A percentile compares a stretch with the other conserved stretches of the same genome.
Evolutionary conservation across 2,888 invertebrate genomes (phyloP).

Genomic region (Zygaena filipendulae): DNA sequence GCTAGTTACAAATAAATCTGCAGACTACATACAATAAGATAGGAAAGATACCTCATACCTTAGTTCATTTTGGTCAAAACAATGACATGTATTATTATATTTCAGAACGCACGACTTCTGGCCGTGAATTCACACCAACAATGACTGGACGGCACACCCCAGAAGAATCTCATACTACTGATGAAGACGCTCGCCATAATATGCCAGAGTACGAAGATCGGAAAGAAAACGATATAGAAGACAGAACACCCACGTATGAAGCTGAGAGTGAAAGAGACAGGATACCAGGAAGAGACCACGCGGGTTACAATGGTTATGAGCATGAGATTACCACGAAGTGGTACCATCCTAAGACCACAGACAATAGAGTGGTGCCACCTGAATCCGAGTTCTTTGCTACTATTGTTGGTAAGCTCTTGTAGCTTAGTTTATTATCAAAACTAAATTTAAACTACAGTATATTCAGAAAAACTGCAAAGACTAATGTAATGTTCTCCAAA

Average conservation of each 20-base stretch:
- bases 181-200: slow-evolving; percentile 46
- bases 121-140: slow-evolving; percentile 46
- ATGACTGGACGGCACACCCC: slow-evolving; percentile 32
- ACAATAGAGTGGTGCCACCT: slow-evolving; percentile 54
- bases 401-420: slow-evolving; percentile 53
- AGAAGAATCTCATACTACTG: slow-evolving; percentile 53
- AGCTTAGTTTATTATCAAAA: background rate
- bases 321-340: slow-evolving; percentile 55
- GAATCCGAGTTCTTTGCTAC: slow-evolving; percentile 61
- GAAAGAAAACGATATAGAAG: slow-evolving; percentile 39
- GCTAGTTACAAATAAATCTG: no score
- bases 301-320: slow-evolving; percentile 53
- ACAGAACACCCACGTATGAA: slow-evolving; percentile 42
- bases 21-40: no score
- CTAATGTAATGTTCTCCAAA: no score
- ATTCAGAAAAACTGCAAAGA: no score
- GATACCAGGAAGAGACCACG: slow-evolving; percentile 34
- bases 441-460: background rate
- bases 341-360: slow-evolving; percentile 57
- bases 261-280: slow-evolving; percentile 33
- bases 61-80: no score
- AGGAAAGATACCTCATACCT: no score
- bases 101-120: slow-evolving; percentile 46
- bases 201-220: slow-evolving; percentile 50
- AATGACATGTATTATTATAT: no score